phyloP scores from a whole-genome alignment of 2,888 invertebrate genomes.

The Drosophila seclusa region DNA sequence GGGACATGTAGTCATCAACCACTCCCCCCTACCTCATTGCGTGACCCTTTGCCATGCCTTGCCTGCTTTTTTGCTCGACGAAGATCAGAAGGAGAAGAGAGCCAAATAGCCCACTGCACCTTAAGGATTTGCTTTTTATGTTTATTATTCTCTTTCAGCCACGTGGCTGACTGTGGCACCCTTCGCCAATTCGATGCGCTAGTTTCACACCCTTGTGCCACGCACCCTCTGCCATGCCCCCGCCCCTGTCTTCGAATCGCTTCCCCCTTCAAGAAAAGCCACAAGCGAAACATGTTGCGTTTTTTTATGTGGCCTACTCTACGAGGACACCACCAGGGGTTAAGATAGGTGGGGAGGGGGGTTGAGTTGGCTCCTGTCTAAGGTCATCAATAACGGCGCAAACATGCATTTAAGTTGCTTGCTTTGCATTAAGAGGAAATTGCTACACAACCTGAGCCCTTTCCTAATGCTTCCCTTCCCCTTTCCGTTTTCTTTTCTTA shows the following conservation, averaged over 20 bases:
- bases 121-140: constrained; percentile 69
- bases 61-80: constrained; percentile 20
- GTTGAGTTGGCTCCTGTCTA: constrained; percentile 23
- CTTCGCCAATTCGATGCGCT: constrained; percentile 60
- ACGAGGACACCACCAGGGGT: neutral
- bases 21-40: neutral
- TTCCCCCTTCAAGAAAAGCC: constrained; percentile 42
- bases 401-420: constrained; percentile 66
- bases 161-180: constrained; percentile 60
- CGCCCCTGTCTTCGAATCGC: neutral
- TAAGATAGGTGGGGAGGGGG: neutral
- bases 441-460: constrained; percentile 71
- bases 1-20: constrained; percentile 63
- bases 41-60: constrained; percentile 22
- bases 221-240: constrained; percentile 14
- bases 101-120: constrained; percentile 55
- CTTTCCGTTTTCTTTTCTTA: neutral
- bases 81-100: constrained; percentile 18
- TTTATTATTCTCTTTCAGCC: constrained; percentile 62
- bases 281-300: constrained; percentile 62
- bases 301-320: constrained; percentile 56
- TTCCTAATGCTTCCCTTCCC: constrained; percentile 18
- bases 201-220: constrained; percentile 64
- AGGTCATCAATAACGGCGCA: constrained; percentile 80
- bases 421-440: constrained; percentile 68